These are phyloP conservation scores for Hippolais icterina DNA, from an alignment of 2,113 vertebrate species.

Conservation along the genomic window DNA sequence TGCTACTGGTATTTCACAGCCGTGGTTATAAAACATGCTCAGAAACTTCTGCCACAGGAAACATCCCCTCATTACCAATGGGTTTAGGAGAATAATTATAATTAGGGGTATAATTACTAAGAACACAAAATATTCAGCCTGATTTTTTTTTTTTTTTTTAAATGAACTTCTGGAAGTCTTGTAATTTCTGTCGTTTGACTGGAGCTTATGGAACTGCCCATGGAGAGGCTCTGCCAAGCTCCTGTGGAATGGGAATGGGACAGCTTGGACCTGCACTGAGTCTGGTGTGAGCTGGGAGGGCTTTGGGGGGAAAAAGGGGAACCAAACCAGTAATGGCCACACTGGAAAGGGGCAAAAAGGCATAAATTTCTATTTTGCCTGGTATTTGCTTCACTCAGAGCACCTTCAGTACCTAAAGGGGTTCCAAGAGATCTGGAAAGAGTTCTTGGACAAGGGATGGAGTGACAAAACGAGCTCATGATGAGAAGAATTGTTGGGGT, in stretches of 20 bases:
- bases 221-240: background rate
- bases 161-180: background rate
- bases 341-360: background rate
- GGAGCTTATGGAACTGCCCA: background rate
- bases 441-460: background rate
- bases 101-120: background rate
- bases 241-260: background rate
- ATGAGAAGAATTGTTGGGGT: fast-evolving
- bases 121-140: background rate
- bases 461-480: background rate
- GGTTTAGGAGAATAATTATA: background rate
- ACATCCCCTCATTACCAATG: background rate
- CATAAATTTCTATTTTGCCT: background rate
- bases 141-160: background rate
- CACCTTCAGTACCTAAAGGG: background rate
- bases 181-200: background rate
- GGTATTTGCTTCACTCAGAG: background rate
- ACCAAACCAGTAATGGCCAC: background rate
- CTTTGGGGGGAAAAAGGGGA: background rate
- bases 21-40: background rate
- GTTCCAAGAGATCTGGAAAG: background rate
- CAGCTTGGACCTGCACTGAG: background rate
- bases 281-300: background rate
- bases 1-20: background rate
- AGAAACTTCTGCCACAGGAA: background rate